Evolutionary conservation across 1,140 invertebrate genomes (phyloP).

Genomic region (Cryptotermes secundus): DNA sequence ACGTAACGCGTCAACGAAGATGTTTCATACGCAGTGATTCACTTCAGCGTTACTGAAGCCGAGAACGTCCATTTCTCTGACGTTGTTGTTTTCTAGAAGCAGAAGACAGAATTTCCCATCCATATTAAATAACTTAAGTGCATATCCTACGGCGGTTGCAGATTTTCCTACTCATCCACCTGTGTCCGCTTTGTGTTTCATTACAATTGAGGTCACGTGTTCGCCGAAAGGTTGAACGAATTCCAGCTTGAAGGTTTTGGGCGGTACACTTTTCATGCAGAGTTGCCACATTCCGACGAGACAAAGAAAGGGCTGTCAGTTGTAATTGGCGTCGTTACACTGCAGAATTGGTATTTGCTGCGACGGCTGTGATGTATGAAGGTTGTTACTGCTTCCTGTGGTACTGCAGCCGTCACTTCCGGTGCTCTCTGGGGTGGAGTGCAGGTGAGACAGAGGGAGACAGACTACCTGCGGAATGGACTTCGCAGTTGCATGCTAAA

Average conservation of each 20-base stretch:
- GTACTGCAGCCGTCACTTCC: not conserved
- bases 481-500: not conserved
- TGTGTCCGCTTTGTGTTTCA: not conserved
- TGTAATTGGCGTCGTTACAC: not conserved
- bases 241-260: not conserved
- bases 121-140: too few relatives aligned
- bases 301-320: not conserved
- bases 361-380: not conserved
- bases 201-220: not conserved
- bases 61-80: too few relatives aligned
- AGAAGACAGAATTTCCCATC: too few relatives aligned
- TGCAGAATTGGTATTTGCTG: not conserved
- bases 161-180: too few relatives aligned
- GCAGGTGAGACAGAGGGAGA: constrained; percentile 2
- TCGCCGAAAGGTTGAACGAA: not conserved
- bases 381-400: not conserved
- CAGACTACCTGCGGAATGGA: not conserved
- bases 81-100: too few relatives aligned
- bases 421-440: not conserved
- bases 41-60: too few relatives aligned
- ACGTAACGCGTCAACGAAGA: too few relatives aligned
- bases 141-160: too few relatives aligned
- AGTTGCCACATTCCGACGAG: not conserved
- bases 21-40: too few relatives aligned
- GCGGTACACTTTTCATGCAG: not conserved